These are phyloP conservation scores for Periplaneta americana DNA, from an alignment of 1,140 invertebrate species.

Conservation along the genomic window DNA sequence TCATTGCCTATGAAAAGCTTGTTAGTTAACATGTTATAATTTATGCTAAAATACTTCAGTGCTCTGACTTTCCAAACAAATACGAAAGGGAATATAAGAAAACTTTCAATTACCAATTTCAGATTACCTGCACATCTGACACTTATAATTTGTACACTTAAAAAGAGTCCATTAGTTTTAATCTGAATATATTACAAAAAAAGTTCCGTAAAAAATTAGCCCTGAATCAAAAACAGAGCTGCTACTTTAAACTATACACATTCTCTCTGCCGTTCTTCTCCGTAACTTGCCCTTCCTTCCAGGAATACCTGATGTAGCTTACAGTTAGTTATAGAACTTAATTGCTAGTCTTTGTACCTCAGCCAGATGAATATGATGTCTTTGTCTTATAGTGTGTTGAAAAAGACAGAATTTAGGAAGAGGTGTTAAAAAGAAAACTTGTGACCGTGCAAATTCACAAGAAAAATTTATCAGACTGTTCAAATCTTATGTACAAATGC, in stretches of 20 bases:
- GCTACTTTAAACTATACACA: not conserved
- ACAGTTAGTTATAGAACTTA: not conserved
- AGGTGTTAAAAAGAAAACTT: not conserved
- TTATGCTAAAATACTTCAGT: not conserved
- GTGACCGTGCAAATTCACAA: not conserved
- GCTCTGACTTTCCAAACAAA: not conserved
- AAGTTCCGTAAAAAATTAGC: not conserved
- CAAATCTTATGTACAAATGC: not conserved
- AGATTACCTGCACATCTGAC: not conserved
- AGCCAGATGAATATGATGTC: too few species aligned
- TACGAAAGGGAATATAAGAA: too few species aligned
- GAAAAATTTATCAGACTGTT: not conserved
- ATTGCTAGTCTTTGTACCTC: not conserved
- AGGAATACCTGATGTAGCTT: not conserved
- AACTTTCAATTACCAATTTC: too few species aligned
- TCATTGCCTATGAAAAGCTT: not conserved
- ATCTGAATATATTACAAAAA: not conserved
- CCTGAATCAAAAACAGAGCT: not conserved
- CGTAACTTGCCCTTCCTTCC: not conserved
- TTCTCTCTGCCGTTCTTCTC: not conserved
- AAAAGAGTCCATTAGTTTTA: not conserved
- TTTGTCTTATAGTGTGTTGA: not conserved
- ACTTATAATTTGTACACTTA: not conserved
- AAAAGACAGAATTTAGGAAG: not conserved
- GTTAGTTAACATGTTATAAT: not conserved